These are phyloP conservation scores for Paramuricea clavata DNA, from an alignment of 92 coral and sea anemone species.

Conservation along the genomic window DNA sequence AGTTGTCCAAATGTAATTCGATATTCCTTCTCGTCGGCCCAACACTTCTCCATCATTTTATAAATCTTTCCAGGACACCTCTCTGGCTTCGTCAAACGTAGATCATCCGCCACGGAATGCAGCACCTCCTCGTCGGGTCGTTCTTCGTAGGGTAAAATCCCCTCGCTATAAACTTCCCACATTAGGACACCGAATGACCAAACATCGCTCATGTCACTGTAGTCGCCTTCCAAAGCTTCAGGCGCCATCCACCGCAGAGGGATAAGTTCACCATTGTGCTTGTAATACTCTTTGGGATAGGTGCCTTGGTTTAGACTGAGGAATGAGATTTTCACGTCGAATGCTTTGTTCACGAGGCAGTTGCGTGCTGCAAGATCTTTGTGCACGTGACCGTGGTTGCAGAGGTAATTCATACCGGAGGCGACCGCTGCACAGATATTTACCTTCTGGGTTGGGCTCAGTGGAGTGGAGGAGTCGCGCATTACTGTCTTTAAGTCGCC, in stretches of 20 bases:
- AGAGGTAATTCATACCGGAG: conserved; percentile 89
- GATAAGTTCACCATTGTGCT: conserved; percentile 85
- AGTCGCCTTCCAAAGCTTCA: conserved; percentile 95
- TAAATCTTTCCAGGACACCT: conserved; percentile 91
- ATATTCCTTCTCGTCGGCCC: conserved; percentile 80
- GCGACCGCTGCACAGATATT: conserved; percentile 83
- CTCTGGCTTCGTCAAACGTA: conserved; percentile 92
- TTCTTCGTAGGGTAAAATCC: conserved; percentile 87
- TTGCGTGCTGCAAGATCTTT: conserved; percentile 97
- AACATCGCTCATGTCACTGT: conserved; percentile 91
- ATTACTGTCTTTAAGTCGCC: conserved; percentile 97
- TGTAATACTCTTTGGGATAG: conserved; percentile 89
- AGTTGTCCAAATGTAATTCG: conserved; percentile 83
- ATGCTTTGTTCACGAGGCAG: conserved; percentile 87
- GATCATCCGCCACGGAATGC: conserved; percentile 85
- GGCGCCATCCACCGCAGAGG: conserved; percentile 99
- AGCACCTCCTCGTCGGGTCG: conserved; percentile 93
- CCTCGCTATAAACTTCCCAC: conserved; percentile 95
- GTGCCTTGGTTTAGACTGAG: conserved; percentile 91
- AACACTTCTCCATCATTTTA: conserved; percentile 86
- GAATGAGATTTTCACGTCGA: conserved; percentile 93
- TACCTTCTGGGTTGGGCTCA: conserved; percentile 88
- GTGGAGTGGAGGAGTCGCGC: conserved; percentile 87
- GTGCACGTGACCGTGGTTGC: conserved; percentile 80
- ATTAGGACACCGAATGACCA: conserved; percentile 93